Conservation (phyloP, 2,113 vertebrate species). For the Leptobrachium leishanense region DNA sequence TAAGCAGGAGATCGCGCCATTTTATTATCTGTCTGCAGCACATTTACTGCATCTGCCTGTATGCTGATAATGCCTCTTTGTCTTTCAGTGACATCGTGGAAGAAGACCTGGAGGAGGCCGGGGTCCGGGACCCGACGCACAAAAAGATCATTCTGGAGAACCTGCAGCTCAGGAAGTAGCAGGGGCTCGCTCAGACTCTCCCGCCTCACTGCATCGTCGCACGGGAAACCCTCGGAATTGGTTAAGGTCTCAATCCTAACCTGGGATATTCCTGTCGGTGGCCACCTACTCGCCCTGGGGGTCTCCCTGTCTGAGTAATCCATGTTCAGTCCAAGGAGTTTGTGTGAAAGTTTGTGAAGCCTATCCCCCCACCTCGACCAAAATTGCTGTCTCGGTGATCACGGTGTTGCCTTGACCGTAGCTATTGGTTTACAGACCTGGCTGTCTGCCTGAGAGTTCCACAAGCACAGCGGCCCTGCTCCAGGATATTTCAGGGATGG, state of each 20-base stretch:
- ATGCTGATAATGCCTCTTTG: background rate
- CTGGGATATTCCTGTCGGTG: slow-evolving; percentile 14
- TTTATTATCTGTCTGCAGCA: no score
- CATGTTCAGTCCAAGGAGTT: background rate
- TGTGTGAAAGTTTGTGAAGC: background rate
- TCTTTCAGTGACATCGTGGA: slow-evolving; percentile 88
- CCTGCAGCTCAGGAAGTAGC: slow-evolving; percentile 78
- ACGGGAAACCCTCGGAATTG: background rate
- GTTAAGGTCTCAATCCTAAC: background rate
- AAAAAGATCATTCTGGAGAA: slow-evolving; percentile 86
- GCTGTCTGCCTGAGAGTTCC: background rate
- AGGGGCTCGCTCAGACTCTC: background rate
- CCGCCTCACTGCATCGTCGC: background rate
- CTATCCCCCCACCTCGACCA: slow-evolving; percentile 8
- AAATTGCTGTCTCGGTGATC: slow-evolving; percentile 5
- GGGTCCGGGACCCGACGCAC: slow-evolving; percentile 84
- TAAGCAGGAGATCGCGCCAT: no score
- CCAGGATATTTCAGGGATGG: no score
- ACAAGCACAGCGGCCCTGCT: no score
- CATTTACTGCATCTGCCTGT: no score
- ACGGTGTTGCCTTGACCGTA: background rate
- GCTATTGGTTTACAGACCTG: background rate
- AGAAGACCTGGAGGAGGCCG: slow-evolving; percentile 93
- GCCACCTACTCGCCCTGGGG: background rate
- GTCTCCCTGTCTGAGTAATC: background rate